Evolutionary conservation across 2,797 vertebrate species (phyloP), one percentile per base, ranked within the genome.

Genomic region (Gambelia wislizenii): DNA sequence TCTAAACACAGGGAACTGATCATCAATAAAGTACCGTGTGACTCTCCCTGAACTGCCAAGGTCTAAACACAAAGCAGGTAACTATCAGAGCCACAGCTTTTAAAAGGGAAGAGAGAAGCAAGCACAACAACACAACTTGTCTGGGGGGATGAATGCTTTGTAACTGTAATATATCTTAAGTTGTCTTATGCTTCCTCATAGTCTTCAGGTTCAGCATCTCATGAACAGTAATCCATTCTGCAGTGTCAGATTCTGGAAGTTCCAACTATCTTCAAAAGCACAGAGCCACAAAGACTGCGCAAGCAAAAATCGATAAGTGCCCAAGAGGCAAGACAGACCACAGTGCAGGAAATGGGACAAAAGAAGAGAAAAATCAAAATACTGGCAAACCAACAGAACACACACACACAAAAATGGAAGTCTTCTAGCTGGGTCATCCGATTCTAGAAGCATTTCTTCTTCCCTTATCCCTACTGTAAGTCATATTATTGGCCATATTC

Each of bases 381-480:
- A 52, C 13, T 49, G 47, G 6, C 59, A 56, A 89, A n/a, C 36
- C 36, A 36, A 72, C 4, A 6, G 59, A 47, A 80, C 59, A 77
- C 4, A 72, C 6, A 18, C 5, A 30, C 16, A 59, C 27, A 22
- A 67, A 49, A 69, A 54, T 25, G 13, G 77, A 87, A 74, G 78
- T 94, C 88, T 92, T 94, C 91, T 42, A 61, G 6, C 77, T 54
- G 52, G 83, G 64, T 91, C 4, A 42, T 18, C 33, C 67, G 86
- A 27, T 12, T 83, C 69, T 84, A 75, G 0, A 82, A 84, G 0
- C 64, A 69, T 59, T 90, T 94, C 89, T 94, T 94, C 91, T 84
- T 59, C 88, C 33, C 25, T 54, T 7, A 52, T 75, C 42, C 6
- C 42, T 30, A 83, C 30, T 83, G 89, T 84, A 70, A 59, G 84